Evolutionary conservation across 2,113 vertebrate genomes (phyloP).

Genomic region (Xenopus laevis): DNA sequence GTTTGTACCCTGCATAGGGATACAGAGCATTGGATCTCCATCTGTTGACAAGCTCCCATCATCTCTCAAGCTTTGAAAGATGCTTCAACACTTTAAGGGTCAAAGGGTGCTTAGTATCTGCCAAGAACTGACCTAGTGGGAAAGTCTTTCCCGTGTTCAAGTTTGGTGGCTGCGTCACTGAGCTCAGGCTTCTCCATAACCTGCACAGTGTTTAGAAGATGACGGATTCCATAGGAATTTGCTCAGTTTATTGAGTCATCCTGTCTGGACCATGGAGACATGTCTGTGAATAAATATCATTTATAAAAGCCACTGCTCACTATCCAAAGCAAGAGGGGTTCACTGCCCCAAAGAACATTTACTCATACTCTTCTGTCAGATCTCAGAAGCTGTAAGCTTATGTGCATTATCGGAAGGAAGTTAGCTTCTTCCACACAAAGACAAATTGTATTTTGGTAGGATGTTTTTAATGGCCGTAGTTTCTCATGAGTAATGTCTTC

Average conservation of each 20-base stretch:
- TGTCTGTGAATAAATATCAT: not conserved
- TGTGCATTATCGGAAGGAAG: constrained; percentile 43
- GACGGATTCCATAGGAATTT: not conserved
- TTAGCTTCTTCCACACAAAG: constrained; percentile 56
- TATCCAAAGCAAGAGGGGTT: not conserved
- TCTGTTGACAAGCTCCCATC: no score
- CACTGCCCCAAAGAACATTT: constrained; percentile 15
- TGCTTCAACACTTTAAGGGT: no score
- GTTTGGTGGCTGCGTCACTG: no score
- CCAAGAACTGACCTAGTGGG: no score
- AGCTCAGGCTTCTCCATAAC: no score
- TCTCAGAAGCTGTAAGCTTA: no score
- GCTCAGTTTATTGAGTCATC: not conserved
- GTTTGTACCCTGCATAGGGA: no score
- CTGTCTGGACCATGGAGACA: not conserved
- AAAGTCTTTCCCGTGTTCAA: no score
- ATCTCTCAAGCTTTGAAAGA: no score
- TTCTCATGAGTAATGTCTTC: constrained; percentile 47
- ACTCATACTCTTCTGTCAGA: constrained; percentile 35
- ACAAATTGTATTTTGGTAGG: constrained; percentile 45
- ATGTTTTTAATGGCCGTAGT: constrained; percentile 23
- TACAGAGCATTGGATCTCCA: no score
- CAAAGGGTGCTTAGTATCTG: no score
- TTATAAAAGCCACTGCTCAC: not conserved
- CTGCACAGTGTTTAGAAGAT: no score